Evolutionary conservation across 2,797 vertebrate species (phyloP).

Genomic region (Todus mexicanus): DNA sequence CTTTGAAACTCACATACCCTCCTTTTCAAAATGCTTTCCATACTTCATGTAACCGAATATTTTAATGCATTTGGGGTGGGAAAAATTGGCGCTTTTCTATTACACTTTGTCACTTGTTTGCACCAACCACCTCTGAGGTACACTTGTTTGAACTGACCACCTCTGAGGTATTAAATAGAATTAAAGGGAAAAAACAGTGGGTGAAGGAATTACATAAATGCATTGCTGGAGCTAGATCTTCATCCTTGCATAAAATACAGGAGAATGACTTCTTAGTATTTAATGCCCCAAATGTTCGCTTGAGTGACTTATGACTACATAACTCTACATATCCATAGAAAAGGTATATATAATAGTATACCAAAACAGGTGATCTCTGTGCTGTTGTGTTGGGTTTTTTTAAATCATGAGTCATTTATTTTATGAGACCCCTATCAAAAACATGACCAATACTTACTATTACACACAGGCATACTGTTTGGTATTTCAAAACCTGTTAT

Average conservation of each 20-base stretch:
- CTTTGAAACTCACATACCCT: neutral
- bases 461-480: neutral
- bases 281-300: neutral
- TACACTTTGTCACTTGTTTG: neutral
- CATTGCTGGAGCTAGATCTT: neutral
- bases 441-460: neutral
- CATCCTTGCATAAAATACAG: neutral
- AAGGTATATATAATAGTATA: neutral
- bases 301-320: neutral
- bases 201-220: neutral
- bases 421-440: neutral
- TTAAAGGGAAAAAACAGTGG: neutral
- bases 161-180: neutral
- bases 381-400: neutral
- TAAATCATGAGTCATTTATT: neutral
- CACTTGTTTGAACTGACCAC: neutral
- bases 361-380: neutral
- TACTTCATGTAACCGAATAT: neutral
- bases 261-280: neutral
- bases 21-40: neutral
- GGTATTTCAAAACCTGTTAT: neutral
- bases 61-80: neutral
- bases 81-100: neutral
- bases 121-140: neutral
- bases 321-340: neutral